These are phyloP conservation scores for Artibeus jamaicensis DNA, from an alignment of 2,797 vertebrate genomes.

Conservation along the genomic window DNA sequence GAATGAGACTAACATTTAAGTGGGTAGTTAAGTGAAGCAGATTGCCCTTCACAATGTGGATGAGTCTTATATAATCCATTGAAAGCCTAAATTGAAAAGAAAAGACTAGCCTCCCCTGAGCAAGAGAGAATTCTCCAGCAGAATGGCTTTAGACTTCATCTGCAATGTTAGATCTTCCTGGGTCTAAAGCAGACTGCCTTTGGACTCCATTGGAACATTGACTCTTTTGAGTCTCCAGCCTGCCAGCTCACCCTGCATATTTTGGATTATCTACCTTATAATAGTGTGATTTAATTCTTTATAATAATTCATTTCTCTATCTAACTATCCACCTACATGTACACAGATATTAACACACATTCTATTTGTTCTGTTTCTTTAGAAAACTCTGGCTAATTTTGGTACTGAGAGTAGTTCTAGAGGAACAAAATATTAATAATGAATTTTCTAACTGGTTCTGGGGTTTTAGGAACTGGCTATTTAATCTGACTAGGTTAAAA, in stretches of 20 bases:
- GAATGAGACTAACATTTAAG: not conserved
- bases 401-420: not conserved
- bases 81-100: not conserved
- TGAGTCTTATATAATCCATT: not conserved
- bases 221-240: not conserved
- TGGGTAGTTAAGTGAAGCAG: not conserved
- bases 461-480: not conserved
- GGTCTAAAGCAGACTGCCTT: not conserved
- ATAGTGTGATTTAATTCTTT: not conserved
- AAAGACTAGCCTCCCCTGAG: not conserved
- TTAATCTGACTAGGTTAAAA: not conserved
- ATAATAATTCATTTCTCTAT: not conserved
- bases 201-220: not conserved
- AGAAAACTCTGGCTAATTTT: not conserved
- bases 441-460: not conserved
- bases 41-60: not conserved
- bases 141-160: not conserved
- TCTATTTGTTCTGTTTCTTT: not conserved
- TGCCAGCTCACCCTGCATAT: not conserved
- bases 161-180: not conserved
- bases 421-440: not conserved
- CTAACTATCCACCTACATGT: not conserved
- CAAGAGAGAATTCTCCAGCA: not conserved
- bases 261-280: not conserved
- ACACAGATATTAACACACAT: not conserved